Base-by-base conservation (phyloP, 2,113 vertebrate genomes). In the Tylochromis polylepis region DNA sequence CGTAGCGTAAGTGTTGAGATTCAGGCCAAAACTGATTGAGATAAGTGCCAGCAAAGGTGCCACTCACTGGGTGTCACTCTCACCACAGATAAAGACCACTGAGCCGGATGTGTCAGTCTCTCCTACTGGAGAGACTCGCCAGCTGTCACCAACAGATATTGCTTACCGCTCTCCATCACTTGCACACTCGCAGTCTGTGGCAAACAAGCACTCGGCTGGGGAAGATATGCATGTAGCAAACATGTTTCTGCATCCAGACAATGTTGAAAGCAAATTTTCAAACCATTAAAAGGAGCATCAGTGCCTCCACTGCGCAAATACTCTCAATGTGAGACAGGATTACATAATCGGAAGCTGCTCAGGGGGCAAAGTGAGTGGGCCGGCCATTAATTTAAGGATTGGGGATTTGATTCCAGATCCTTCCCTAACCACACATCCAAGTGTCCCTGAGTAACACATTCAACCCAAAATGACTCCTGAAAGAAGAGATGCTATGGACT, bases 101-200 rank as follows among this genome's bases (percentile, higher is more conserved):
- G 88, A 89, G 87, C 77, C n/a, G 62, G 55, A 87, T 83, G 81
- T 88, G 92, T 89, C 88, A 89, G 82, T 43, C 79, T 58, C 49
- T 51, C 57, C 79, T 82, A 67, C 79, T 82, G 81, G 78, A 86
- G 86, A 89, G 65, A 83, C 82, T 85, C 9, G 11, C 62, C 87
- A 88, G 88, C 91, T 93, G 94, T 88, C 91, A 93, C 82, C 67
- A 43, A 86, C 82, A 94, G 79, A 91, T 91, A 92, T 84, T 83
- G 38, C 78, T 72, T 49, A 60, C 58, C 2, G 24, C 81, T 82
- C 43, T 43, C 27, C 36, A 38, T 79, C 38, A 2, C 83, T 53
- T 53, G 81, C 38, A 81, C 11, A 77, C 75, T 62, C 83, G 51
- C 34, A 65, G 15, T 18, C 53, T 1, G 8, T 5, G 10, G 22